Base-by-base conservation (phyloP, 2,797 vertebrate genomes). In the Tenualosa thibaudeaui region DNA sequence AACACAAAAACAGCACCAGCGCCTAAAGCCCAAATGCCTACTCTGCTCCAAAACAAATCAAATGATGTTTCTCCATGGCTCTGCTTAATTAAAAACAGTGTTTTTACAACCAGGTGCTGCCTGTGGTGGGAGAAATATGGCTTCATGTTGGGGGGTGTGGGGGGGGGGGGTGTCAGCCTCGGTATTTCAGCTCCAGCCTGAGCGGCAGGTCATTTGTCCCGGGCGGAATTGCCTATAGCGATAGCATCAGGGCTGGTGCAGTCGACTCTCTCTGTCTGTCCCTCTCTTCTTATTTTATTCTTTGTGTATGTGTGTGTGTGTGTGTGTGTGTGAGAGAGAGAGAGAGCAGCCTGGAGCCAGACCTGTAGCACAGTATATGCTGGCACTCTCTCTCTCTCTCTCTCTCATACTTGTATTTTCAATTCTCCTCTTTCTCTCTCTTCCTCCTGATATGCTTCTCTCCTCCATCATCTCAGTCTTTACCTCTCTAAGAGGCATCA, bases 331-430 rank as follows among this genome's bases (percentile, higher is more conserved):
- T 78, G 31, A 31, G 31, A 31, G 31, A 31, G 31, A 31, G 31
- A 31, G 31, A 31, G 65, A 5, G 24, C 60, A 26, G 60, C 9
- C 68, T 46, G 53, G 51, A n/a, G 51, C 83, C 85, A 82, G 86
- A 89, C 85, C 84, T 90, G 90, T 88, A 87, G 87, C 75, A 82
- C 56, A 81, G 56, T 62, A n/a, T 78, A 31, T 75, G 37, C 68
- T 22, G 17, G 2, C 26, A 2, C 24, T 31, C 26, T 78, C 37
- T 43, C 71, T 78, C 37, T 78, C 40, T 78, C 71, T 46, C 15
- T 78, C 65, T 71, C 13, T 62, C 46, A 31, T 31, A 31, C 13
- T 26, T 68, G 3, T 75, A 17, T 75, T n/a, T 75, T 37, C 13
- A 13, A 43, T n/a, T 43, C 17, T 75, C 3, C 37, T 43, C 13